A percentile compares a stretch with the other conserved stretches of the same genome.
Evolutionary conservation across 2,888 invertebrate genomes (phyloP).

Genomic region (Adelognathus sp.): DNA sequence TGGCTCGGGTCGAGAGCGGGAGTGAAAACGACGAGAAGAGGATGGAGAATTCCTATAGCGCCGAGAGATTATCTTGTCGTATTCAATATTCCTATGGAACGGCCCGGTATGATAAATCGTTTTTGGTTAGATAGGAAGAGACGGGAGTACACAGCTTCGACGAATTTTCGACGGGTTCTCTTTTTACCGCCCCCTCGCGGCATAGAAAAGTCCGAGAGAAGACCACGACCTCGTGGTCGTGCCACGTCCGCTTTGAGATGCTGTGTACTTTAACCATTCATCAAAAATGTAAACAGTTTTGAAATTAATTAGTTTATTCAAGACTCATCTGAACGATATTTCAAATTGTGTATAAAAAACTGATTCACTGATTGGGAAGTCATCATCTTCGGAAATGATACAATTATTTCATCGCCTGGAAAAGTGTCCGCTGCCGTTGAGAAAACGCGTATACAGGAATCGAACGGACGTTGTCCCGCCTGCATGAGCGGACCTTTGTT

Average conservation of each 20-base stretch:
- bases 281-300: background rate
- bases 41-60: constrained; percentile 46
- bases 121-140: constrained; percentile 72
- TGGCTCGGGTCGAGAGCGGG: constrained; percentile 36
- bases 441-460: no score
- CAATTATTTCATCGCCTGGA: no score
- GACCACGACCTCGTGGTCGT: background rate
- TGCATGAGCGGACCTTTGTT: no score
- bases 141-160: constrained; percentile 49
- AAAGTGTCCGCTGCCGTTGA: no score
- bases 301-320: no score
- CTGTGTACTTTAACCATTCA: background rate
- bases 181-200: background rate
- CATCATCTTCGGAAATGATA: no score
- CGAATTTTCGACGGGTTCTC: constrained; percentile 47
- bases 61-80: constrained; percentile 81
- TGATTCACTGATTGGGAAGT: no score
- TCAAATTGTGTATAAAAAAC: no score
- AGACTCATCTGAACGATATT: background rate
- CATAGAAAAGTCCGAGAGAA: background rate
- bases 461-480: no score
- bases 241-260: background rate
- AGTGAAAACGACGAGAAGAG: constrained; percentile 39
- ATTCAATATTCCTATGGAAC: constrained; percentile 81
- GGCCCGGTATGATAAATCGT: constrained; percentile 80